A percentile compares a stretch with the other conserved stretches of the same genome.
These are phyloP conservation scores for Cryptus viduatorius DNA, from an alignment of 2,888 invertebrate species.

Conservation along the genomic window DNA sequence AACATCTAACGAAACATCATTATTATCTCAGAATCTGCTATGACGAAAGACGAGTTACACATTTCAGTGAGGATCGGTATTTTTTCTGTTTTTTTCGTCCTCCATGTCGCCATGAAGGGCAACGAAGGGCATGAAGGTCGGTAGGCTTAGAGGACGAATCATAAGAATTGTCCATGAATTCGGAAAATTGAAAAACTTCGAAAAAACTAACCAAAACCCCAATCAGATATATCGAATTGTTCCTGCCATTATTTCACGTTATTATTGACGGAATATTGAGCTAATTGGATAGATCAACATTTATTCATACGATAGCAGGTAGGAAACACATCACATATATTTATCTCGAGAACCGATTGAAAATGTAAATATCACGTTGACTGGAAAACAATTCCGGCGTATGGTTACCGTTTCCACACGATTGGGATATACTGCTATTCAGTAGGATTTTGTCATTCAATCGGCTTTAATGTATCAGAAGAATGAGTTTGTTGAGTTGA, in stretches of 20 bases:
- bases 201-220: too few species aligned
- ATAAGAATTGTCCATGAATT: too few species aligned
- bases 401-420: neutral
- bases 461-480: neutral
- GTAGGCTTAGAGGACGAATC: too few species aligned
- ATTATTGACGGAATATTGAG: neutral
- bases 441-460: conserved; percentile 40
- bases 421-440: conserved; percentile 10
- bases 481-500: conserved; percentile 30
- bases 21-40: neutral
- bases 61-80: too few species aligned
- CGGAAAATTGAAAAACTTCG: too few species aligned
- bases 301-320: conserved; percentile 7
- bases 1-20: neutral
- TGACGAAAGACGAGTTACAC: too few species aligned
- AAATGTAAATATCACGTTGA: conserved; percentile 31
- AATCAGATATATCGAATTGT: too few species aligned
- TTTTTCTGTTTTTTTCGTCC: neutral
- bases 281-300: conserved; percentile 26
- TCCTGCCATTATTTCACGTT: too few species aligned
- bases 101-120: too few species aligned
- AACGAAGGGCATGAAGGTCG: too few species aligned
- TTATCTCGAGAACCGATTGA: conserved; percentile 49
- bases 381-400: conserved; percentile 29
- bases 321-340: conserved; percentile 36